Percentiles rank a stretch among this genome's conserved stretches.
These are phyloP conservation scores for Autographa pulchrina DNA, from an alignment of 2,888 invertebrate genomes.

Conservation along the genomic window DNA sequence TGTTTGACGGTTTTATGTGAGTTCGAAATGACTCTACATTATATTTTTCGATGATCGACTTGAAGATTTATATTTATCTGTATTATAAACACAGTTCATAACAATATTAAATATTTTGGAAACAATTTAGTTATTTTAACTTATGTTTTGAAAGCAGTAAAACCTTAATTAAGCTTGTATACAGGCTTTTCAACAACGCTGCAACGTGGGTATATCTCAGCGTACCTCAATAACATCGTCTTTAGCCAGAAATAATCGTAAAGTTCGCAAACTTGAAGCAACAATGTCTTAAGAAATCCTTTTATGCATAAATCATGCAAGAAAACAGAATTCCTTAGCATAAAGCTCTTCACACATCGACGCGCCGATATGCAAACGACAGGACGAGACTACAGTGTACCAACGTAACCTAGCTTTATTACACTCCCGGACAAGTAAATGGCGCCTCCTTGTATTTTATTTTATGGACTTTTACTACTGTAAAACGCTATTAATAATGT, in stretches of 20 bases:
- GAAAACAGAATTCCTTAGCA: constrained; percentile 42
- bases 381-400: constrained; percentile 57
- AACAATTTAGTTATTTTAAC: too few relatives aligned
- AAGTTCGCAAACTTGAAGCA: constrained; percentile 30
- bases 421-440: background rate
- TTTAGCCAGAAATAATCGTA: constrained; percentile 19
- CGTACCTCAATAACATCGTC: background rate
- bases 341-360: constrained; percentile 48
- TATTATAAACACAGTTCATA: too few relatives aligned
- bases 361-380: constrained; percentile 46
- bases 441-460: background rate
- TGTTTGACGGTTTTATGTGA: too few relatives aligned
- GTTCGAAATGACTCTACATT: too few relatives aligned
- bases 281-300: constrained; percentile 33
- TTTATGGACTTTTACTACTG: background rate
- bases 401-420: background rate
- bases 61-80: too few relatives aligned
- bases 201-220: background rate
- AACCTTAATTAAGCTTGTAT: constrained; percentile 1
- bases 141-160: background rate
- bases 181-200: background rate
- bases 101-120: too few relatives aligned
- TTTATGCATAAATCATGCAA: constrained; percentile 46
- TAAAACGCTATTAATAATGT: too few relatives aligned
- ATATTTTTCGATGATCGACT: too few relatives aligned